phyloP scores from a whole-genome alignment of 2,113 vertebrate genomes.

The Pseudopodoces humilis region DNA sequence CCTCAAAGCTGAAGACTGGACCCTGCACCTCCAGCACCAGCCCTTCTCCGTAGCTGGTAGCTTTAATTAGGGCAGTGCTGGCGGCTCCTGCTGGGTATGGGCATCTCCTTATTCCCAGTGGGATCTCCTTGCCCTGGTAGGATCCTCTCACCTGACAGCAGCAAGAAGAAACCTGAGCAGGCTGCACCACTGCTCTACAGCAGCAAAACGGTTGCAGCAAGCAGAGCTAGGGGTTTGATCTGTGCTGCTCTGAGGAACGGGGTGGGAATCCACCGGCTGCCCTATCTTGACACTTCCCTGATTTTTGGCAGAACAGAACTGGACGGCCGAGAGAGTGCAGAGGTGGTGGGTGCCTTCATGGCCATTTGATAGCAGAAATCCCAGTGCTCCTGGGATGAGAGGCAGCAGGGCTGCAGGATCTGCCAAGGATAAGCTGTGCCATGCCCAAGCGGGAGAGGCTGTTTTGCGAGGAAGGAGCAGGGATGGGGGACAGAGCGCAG shows the following conservation, averaged over 20 bases:
- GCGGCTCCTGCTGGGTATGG: accelerated
- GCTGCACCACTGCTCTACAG: neutral
- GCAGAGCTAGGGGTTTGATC: neutral
- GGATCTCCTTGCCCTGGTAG: neutral
- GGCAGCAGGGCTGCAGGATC: neutral
- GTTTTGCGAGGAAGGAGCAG: neutral
- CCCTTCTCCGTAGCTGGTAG: accelerated
- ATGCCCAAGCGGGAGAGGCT: neutral
- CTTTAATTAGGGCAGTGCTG: accelerated
- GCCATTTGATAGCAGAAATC: neutral
- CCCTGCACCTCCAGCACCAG: accelerated
- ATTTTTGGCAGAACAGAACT: accelerated
- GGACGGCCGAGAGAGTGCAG: accelerated
- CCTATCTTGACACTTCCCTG: neutral
- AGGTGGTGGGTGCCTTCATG: accelerated
- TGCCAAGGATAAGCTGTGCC: neutral
- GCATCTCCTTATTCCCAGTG: neutral
- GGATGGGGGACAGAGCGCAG: neutral
- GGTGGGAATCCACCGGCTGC: accelerated
- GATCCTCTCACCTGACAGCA: neutral
- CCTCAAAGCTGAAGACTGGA: neutral
- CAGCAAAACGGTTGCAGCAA: accelerated
- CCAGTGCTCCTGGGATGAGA: neutral
- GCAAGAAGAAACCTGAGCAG: neutral
- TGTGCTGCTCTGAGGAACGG: neutral